Evolutionary conservation across 2,888 invertebrate species (phyloP).

Genomic region (Eristalis tenax): DNA sequence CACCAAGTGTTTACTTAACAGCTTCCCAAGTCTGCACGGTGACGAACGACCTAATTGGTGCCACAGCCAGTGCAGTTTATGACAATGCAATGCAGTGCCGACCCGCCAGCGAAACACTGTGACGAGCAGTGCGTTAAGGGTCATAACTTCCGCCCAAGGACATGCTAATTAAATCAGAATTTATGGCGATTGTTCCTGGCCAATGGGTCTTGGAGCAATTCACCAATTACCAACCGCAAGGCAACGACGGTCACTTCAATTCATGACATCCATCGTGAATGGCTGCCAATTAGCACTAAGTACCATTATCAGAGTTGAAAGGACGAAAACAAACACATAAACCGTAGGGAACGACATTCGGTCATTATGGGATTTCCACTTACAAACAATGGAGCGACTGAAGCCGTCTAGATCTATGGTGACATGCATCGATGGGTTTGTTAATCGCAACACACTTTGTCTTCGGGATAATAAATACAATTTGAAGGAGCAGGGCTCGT

Average conservation of each 20-base stretch:
- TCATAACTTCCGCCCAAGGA: neutral
- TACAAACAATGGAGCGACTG: neutral
- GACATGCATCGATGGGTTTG: neutral
- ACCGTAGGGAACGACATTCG: neutral
- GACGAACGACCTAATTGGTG: slow-evolving; percentile 7
- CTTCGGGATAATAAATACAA: slow-evolving; percentile 41
- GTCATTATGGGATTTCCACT: neutral
- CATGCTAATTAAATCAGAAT: slow-evolving; percentile 20
- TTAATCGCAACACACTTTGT: slow-evolving; percentile 11
- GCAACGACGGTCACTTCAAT: neutral
- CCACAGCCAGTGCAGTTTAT: neutral
- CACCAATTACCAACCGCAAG: slow-evolving; percentile 1
- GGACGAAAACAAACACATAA: neutral
- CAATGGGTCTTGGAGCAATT: slow-evolving; percentile 1
- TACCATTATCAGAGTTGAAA: slow-evolving; percentile 21
- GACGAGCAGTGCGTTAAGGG: neutral
- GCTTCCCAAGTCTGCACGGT: neutral
- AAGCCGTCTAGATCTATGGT: neutral
- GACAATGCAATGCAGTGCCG: neutral
- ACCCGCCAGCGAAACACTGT: neutral
- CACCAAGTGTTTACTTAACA: neutral
- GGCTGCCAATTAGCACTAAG: slow-evolving; percentile 21
- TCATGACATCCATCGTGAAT: neutral
- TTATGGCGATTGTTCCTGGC: neutral
- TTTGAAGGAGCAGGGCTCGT: slow-evolving; percentile 22